phyloP scores from a whole-genome alignment of 2,113 vertebrate genomes.

The Trochalopteron elliotii region DNA sequence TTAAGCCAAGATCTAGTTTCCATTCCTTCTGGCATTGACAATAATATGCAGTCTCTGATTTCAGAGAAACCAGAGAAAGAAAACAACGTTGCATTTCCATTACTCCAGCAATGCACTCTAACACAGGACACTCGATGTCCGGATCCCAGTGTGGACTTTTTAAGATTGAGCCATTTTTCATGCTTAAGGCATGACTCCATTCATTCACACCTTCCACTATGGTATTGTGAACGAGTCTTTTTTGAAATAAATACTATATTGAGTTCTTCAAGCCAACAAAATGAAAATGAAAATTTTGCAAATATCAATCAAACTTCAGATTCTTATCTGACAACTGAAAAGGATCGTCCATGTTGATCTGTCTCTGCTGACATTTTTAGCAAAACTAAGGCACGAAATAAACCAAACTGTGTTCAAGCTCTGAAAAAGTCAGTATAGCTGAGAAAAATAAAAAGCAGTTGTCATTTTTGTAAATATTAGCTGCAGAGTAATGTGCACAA shows the following conservation, averaged over 20 bases:
- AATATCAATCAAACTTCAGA: neutral
- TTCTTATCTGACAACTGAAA: neutral
- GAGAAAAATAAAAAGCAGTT: neutral
- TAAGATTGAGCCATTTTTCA: neutral
- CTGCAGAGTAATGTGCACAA: neutral
- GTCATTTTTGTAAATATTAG: neutral
- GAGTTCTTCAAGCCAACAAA: neutral
- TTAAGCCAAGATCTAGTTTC: neutral
- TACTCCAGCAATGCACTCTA: neutral
- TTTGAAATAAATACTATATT: neutral
- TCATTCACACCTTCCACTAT: neutral
- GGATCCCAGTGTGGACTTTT: neutral
- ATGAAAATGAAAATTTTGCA: neutral
- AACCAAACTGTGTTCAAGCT: neutral
- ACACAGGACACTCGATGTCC: accelerated
- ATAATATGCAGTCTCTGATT: neutral
- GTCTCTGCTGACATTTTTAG: neutral
- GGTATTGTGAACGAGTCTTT: neutral
- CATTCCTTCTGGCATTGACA: neutral
- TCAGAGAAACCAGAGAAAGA: neutral
- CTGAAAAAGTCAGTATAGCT: neutral
- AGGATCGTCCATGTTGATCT: accelerated
- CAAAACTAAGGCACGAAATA: neutral
- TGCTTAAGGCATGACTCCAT: neutral
- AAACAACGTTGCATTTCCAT: neutral